Evolutionary conservation across 1,140 invertebrate genomes (phyloP), one percentile per base, ranked within the genome.

Genomic region (Aphaenogaster ashmeadi): DNA sequence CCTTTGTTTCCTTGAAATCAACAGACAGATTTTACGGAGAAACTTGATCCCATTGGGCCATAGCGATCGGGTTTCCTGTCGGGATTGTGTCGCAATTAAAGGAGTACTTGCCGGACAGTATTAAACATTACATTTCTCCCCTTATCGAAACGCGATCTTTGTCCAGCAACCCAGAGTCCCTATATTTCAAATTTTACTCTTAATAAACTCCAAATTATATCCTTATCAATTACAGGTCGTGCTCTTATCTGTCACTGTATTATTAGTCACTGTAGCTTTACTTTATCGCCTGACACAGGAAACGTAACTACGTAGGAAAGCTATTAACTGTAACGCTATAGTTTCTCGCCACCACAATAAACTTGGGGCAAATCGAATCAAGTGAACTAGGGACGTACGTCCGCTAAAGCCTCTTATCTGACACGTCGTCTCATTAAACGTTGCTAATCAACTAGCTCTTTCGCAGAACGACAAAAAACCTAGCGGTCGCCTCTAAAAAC

Each of bases 31-130:
- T 79, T 86, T 78, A 86, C 47, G 62, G 8, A 9, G 60, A 33
- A 86, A 86, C 36, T 36, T 41, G 58, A 86, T 38, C 9, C 0
- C 33, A n/a, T n/a, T n/a, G 36, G 52, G 6, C 7, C n/a, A 54
- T 13, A 9, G n/a, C 54, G 80, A 72, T 75, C 47, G 74, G 75
- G 6, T 79, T 86, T 36, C 74, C 5, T 13, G 44, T 85, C 33
- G 2, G 15, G 27, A 66, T 62, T 64, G 72, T 9, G 21, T 50
- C 8, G 56, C 79, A 86, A 86, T 86, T 86, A 86, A 38, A 71
- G 64, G 62, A 41, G 33, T 60, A 47, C 41, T 38, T 64, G 56
- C 13, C 8, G 50, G 15, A n/a, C 21, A 6, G 8, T 58, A 21
- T 47, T 27, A 15, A 4, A 72, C 18, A 44, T 67, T 21, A 44